phyloP scores from a whole-genome alignment of 2,888 invertebrate genomes.

The Campopleginae sp. region DNA sequence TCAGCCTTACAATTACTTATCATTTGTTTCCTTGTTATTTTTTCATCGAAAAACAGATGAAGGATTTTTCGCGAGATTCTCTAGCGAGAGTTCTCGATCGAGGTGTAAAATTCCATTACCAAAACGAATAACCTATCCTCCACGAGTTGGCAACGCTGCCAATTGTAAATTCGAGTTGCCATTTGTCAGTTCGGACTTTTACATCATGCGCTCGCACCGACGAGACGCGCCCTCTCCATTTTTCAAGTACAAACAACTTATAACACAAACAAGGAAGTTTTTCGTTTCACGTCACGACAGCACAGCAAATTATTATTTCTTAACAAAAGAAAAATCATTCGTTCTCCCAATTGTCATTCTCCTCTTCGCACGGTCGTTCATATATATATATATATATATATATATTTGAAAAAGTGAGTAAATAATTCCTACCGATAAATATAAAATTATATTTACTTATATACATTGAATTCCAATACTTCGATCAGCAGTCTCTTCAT shows the following conservation, averaged over 20 bases:
- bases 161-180: constrained; percentile 52
- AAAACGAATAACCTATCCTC: constrained; percentile 43
- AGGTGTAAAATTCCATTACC: constrained; percentile 37
- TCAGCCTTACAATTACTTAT: not conserved
- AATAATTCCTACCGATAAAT: constrained; percentile 76
- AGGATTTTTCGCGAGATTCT: constrained; percentile 25
- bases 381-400: constrained; percentile 1
- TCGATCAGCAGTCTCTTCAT: constrained; percentile 79
- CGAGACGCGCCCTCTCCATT: constrained; percentile 36
- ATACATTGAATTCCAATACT: constrained; percentile 80
- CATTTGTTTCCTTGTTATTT: constrained; percentile 26
- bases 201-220: constrained; percentile 37
- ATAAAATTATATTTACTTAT: constrained; percentile 80
- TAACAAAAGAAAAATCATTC: constrained; percentile 49
- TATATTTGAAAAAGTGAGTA: constrained; percentile 66
- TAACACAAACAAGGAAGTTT: constrained; percentile 32
- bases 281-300: constrained; percentile 11
- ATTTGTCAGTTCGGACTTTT: constrained; percentile 43
- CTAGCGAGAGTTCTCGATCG: constrained; percentile 22
- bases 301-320: constrained; percentile 36
- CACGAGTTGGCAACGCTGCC: constrained; percentile 45
- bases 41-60: constrained; percentile 26
- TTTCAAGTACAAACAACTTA: constrained; percentile 1
- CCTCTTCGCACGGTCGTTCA: constrained; percentile 38
- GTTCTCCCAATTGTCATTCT: not conserved